Base-by-base conservation (phyloP, 2,113 vertebrate genomes). In the Larimichthys crocea region DNA sequence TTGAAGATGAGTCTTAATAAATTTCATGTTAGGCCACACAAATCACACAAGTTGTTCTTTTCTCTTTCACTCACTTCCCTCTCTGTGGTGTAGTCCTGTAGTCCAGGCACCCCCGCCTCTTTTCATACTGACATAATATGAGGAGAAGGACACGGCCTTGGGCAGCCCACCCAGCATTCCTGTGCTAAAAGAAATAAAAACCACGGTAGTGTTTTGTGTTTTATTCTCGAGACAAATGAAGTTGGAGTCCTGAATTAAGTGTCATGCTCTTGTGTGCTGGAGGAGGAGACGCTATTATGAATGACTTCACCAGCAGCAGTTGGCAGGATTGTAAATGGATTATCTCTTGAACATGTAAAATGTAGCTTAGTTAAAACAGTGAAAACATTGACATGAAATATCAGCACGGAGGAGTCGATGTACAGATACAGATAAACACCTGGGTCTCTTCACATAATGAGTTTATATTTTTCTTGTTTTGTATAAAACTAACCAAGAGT, bases 121-220 rank as follows among this genome's bases (percentile, higher is more conserved):
- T 35, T 70, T 53, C 35, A 40, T 14, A 55, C 24, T 35, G 22
- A 44, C 42, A 11, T 60, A 60, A 75, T 53, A 44, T 67, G 20
- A 65, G 22, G 24, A 68, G 64, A 67, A 65, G 61, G 24, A 26
- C 57, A 3, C 46, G 5, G 52, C 72, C 69, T 71, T 16, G 16
- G 65, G 64, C n/a, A 42, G 52, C 49, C 56, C n/a, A 49, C 31
- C 0, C 1, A 31, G 60, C 24, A 24, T 52, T 35, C 48, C 49
- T 74, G 22, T 57, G 68, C 67, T 20, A 42, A 81, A 57, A 76
- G 31, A 63, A 60, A 57, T 50, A 1, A 24, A 74, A 78, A 62
- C 7, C 5, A 55, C 35, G 31, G 0, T 46, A 46, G 60, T 31
- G 10, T 35, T 35, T 5, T 3, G 40, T 35, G 40, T 57, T 66